Conservation (phyloP, 2,797 vertebrate genomes). For the Smutsia temminckii region DNA sequence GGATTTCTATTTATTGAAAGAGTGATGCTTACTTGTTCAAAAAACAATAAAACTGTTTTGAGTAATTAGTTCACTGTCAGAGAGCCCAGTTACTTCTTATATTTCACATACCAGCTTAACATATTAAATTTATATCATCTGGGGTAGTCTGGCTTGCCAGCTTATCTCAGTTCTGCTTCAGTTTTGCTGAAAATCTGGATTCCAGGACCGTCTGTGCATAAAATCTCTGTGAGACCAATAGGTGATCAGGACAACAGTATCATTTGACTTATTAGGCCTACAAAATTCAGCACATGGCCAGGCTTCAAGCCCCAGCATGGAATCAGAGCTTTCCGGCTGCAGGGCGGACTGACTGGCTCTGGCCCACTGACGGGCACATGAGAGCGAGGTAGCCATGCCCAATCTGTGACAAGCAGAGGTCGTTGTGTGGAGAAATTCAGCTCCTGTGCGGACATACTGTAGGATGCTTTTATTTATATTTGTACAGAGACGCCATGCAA, state of each 20-base stretch:
- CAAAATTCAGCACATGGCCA: background rate
- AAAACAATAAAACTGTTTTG: constrained; percentile 51
- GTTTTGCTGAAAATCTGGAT: background rate
- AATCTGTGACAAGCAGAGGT: background rate
- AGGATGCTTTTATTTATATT: background rate
- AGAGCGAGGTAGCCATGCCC: background rate
- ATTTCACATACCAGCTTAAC: constrained; percentile 38
- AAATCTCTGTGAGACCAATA: background rate
- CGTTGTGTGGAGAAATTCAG: background rate
- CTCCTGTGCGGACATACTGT: background rate
- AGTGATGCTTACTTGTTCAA: background rate
- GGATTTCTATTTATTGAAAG: constrained; percentile 27
- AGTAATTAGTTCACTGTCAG: constrained; percentile 32
- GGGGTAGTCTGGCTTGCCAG: background rate
- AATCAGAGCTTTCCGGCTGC: background rate
- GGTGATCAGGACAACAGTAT: background rate
- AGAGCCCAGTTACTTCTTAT: constrained; percentile 38
- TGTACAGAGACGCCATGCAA: background rate
- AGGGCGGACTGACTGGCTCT: too few relatives aligned
- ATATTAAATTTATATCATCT: background rate
- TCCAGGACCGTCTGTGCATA: background rate
- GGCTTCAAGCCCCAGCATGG: background rate
- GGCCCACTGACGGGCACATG: rapidly evolving
- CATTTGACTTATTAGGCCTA: background rate
- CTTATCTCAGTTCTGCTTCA: background rate